Evolutionary conservation across 1,140 invertebrate species (phyloP).

Genomic region (Hypothenemus hampei): DNA sequence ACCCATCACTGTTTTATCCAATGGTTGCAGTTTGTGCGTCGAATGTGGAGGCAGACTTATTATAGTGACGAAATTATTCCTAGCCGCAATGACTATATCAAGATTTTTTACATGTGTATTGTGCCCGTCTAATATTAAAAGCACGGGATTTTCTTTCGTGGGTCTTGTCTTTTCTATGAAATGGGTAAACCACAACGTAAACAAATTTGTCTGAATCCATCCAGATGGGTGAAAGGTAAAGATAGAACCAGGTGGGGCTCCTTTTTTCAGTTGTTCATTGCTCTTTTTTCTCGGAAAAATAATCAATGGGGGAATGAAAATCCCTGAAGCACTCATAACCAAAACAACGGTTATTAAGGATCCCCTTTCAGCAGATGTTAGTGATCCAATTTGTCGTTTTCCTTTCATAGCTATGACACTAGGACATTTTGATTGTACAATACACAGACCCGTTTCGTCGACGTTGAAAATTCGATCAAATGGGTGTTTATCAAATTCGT

Average conservation of each 20-base stretch:
- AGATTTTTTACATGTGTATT: slow-evolving; percentile 33
- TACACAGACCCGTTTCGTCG: no score
- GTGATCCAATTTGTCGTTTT: not conserved
- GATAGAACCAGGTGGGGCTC: not conserved
- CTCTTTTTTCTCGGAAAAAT: not conserved
- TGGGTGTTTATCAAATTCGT: no score
- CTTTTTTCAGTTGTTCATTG: not conserved
- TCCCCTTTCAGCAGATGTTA: not conserved
- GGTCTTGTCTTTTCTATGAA: slow-evolving; percentile 29
- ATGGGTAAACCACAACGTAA: slow-evolving; percentile 33
- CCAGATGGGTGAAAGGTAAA: not conserved
- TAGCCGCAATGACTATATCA: slow-evolving; percentile 31
- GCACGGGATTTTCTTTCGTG: slow-evolving; percentile 26
- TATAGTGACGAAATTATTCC: slow-evolving; percentile 35
- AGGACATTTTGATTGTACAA: no score
- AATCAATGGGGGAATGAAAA: not conserved
- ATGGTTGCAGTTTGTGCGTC: slow-evolving; percentile 42
- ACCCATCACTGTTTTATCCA: no score
- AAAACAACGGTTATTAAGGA: not conserved
- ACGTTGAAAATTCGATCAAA: no score
- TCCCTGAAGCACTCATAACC: not conserved
- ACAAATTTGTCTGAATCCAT: not conserved
- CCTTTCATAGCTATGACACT: not conserved
- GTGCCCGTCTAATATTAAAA: slow-evolving; percentile 38
- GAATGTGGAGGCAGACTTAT: slow-evolving; percentile 40